These are phyloP conservation scores for Cactoblastis cactorum DNA, from an alignment of 2,888 invertebrate genomes.

Conservation along the genomic window DNA sequence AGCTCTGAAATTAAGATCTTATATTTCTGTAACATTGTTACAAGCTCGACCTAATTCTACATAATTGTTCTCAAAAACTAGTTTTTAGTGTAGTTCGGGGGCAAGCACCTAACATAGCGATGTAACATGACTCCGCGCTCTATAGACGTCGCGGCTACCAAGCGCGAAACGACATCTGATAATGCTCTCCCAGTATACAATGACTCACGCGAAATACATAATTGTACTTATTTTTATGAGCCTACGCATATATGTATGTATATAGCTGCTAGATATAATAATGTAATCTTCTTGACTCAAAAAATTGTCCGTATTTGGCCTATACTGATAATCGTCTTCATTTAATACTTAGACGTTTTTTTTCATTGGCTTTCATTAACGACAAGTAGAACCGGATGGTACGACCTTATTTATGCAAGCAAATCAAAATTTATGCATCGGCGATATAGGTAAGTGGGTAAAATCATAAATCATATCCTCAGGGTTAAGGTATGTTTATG, in stretches of 20 bases:
- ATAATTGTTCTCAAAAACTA: not conserved
- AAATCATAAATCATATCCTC: not conserved
- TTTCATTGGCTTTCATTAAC: no score
- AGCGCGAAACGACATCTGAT: slow-evolving; percentile 5
- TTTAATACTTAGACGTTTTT: no score
- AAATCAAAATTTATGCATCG: not conserved
- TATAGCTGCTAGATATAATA: no score
- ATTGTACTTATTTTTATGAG: not conserved
- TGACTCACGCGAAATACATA: slow-evolving; percentile 2
- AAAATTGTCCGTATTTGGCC: no score
- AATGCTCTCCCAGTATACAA: not conserved
- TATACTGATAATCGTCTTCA: no score
- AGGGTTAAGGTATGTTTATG: not conserved
- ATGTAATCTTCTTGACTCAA: no score
- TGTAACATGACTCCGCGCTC: slow-evolving; percentile 7
- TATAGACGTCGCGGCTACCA: not conserved
- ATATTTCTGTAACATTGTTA: not conserved
- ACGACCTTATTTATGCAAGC: not conserved
- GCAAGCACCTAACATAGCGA: slow-evolving; percentile 1
- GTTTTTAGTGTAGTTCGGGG: slow-evolving; percentile 12
- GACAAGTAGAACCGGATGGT: not conserved
- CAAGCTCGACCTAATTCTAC: not conserved
- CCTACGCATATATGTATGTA: no score
- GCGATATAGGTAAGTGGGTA: not conserved
- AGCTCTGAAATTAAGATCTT: no score